A percentile compares a stretch with the other conserved stretches of the same genome.
Evolutionary conservation across 2,888 invertebrate species (phyloP).

Genomic region (Drosophila sordidapex): DNA sequence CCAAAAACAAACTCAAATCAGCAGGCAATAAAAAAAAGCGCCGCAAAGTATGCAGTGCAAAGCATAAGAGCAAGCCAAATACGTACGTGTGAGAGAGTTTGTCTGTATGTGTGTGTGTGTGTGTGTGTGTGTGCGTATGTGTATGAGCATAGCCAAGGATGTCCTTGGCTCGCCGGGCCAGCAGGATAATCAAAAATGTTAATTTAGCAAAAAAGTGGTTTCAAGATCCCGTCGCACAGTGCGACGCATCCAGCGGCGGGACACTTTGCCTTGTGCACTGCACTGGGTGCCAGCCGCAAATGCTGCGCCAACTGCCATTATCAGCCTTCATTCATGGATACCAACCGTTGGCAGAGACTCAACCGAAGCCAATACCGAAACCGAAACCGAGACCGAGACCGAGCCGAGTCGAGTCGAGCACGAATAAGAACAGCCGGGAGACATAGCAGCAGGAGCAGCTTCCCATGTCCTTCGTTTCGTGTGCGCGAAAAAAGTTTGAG

Average conservation of each 20-base stretch:
- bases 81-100: constrained; percentile 1
- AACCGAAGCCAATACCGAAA: constrained; percentile 4
- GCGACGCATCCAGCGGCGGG: constrained; percentile 35
- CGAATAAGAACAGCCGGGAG: constrained; percentile 32
- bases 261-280: constrained; percentile 52
- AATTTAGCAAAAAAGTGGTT: constrained; percentile 55
- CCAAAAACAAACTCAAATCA: constrained; percentile 51
- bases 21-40: constrained; percentile 35
- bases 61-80: constrained; percentile 10
- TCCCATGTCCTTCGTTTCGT: constrained; percentile 52
- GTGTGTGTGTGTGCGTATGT: constrained; percentile 1
- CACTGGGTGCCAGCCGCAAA: constrained; percentile 58
- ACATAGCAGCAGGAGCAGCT: constrained; percentile 29
- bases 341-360: constrained; percentile 51
- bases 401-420: constrained; percentile 16
- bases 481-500: constrained; percentile 59
- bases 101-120: constrained; percentile 8
- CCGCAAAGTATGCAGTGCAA: constrained; percentile 47
- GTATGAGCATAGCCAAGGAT: constrained; percentile 35
- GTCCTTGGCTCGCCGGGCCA: constrained; percentile 13
- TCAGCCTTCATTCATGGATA: constrained; percentile 79
- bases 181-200: constrained; percentile 73
- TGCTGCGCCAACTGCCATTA: constrained; percentile 60
- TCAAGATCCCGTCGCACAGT: constrained; percentile 53
- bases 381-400: background rate